Conservation (phyloP, 2,797 vertebrate genomes). For the Melanogrammus aeglefinus region DNA sequence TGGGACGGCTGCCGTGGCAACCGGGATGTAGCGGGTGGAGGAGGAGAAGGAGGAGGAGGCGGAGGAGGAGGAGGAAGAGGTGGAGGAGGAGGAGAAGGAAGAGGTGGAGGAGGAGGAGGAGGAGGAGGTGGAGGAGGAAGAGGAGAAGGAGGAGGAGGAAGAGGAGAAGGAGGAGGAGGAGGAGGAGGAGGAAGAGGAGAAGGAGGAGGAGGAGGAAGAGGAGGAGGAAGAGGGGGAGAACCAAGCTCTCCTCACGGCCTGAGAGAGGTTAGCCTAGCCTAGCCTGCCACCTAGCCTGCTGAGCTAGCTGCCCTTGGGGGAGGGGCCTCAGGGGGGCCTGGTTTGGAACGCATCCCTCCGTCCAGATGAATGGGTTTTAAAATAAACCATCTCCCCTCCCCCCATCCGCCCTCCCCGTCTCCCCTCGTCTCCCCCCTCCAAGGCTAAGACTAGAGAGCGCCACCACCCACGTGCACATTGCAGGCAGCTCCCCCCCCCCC, state of each 20-base stretch:
- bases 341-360: neutral
- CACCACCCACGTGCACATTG: neutral
- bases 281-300: neutral
- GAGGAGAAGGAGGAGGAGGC: neutral
- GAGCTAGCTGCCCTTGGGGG: neutral
- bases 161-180: too few species aligned
- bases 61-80: too few species aligned
- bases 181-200: too few species aligned
- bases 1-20: neutral
- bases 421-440: neutral
- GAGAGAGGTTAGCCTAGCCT: too few species aligned
- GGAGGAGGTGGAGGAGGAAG: too few species aligned
- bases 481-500: slow-evolving; percentile 28
- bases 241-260: neutral
- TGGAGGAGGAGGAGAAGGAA: neutral
- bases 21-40: slow-evolving; percentile 11
- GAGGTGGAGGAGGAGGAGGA: slow-evolving; percentile 23
- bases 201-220: too few species aligned
- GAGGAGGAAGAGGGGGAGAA: too few species aligned
- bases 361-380: neutral
- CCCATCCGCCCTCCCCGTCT: neutral
- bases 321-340: too few species aligned
- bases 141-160: too few species aligned
- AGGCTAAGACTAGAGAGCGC: slow-evolving; percentile 7
- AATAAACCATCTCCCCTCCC: neutral